Evolutionary conservation across 1,140 invertebrate genomes (phyloP), one percentile per base, ranked within the genome.

Genomic region (Saccostrea cuccullata): DNA sequence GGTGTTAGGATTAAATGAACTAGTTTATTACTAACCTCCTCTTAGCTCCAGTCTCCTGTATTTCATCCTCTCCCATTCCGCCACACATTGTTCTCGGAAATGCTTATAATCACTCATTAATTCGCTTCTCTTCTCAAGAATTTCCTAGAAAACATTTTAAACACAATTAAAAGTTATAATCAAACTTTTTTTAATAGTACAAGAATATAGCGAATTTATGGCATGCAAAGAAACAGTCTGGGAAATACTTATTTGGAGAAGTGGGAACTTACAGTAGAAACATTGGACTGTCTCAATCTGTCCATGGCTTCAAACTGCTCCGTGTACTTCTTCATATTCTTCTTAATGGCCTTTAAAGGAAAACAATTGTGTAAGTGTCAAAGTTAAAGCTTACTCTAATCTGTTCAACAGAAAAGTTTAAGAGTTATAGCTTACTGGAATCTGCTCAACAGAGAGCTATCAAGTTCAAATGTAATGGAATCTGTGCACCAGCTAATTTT

Each of bases 321-420:
- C 87, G 98, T 98, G 96, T 99, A 99, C 94, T 98, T 99, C 96
- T 99, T 99, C 92, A 99, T 96, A 94, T 99, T 99, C 96, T 99
- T 99, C 95, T 98, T 98, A 89, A 99, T 98, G 77, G 99, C 98
- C 96, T 98, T 97, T 87, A 98, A 90, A 11, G 86, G 83, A 86
- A 73, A 88, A 60, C 23, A 86, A 77, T 70, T 84, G 55, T 82
- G 40, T 40, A 0, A 77, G 47, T 47, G 36, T 30, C 58, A 64
- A 4, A 82, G 11, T 20, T 36, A 5, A 30, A 82, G 0, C 73
- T 47, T 89, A 95, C 95, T 92, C 95, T 96, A 20, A 96, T 92
- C 87, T 96, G 95, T 84, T 96, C 95, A 55, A 97, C 96, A 0
- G 96, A 95, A 0, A 99, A 96, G 30, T 15, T n/a, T 36, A n/a